These are phyloP conservation scores for Mimachlamys varia DNA, from an alignment of 2,888 invertebrate genomes.

Conservation along the genomic window DNA sequence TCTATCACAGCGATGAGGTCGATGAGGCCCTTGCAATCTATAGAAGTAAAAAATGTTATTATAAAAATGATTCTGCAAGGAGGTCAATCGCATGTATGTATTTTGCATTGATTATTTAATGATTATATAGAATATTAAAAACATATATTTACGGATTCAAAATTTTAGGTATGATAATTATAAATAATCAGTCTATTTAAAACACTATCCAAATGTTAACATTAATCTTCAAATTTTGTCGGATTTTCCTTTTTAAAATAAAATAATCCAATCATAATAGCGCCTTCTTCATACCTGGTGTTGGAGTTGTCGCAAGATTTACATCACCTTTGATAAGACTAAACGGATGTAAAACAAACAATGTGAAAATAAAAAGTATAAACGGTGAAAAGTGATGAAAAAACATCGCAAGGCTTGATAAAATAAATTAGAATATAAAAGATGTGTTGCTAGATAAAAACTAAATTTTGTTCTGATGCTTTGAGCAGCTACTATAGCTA, in stretches of 20 bases:
- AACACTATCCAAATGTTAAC: too few relatives aligned
- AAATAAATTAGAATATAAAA: background rate
- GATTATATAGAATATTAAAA: too few relatives aligned
- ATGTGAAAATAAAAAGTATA: background rate
- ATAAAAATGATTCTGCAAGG: background rate
- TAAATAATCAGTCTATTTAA: too few relatives aligned
- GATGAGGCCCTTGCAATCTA: background rate
- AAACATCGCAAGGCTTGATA: background rate
- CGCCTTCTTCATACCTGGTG: background rate
- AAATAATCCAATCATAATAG: too few relatives aligned
- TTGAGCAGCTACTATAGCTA: background rate
- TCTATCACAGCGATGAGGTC: slow-evolving; percentile 72
- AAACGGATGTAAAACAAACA: background rate
- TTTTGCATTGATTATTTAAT: too few relatives aligned
- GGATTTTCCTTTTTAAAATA: too few relatives aligned
- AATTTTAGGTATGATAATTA: too few relatives aligned
- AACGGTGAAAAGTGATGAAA: background rate
- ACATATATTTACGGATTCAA: too few relatives aligned
- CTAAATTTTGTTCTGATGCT: background rate
- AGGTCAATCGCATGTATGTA: background rate
- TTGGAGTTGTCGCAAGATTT: background rate
- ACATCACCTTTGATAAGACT: background rate
- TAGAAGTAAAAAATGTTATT: background rate
- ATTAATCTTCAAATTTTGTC: too few relatives aligned
- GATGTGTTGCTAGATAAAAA: background rate